Percentiles rank a stretch among this genome's conserved stretches.
Conservation (phyloP, 2,113 vertebrate genomes). For the Microcebus tavaratra region DNA sequence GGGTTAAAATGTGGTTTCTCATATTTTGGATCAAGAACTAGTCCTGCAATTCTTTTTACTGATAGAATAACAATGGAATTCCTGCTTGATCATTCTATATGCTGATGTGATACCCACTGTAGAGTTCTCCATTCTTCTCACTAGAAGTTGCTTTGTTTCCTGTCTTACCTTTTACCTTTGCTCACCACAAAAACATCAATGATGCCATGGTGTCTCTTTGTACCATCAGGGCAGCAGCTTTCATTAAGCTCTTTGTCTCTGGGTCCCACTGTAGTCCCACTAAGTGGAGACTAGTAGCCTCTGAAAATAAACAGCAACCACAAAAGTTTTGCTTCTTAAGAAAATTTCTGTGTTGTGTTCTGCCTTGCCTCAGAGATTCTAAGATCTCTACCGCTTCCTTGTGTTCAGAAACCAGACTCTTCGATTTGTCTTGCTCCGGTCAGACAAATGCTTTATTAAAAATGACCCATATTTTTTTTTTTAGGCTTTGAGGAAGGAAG, state of each 20-base stretch:
- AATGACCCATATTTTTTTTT: slow-evolving; percentile 32
- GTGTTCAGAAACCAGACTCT: slow-evolving; percentile 61
- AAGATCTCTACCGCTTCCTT: slow-evolving; percentile 73
- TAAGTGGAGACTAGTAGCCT: neutral
- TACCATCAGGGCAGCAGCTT: neutral
- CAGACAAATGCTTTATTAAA: slow-evolving; percentile 24
- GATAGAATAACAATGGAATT: neutral
- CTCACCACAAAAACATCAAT: neutral
- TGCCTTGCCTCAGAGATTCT: slow-evolving; percentile 7
- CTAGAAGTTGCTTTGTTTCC: neutral
- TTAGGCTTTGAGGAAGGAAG: neutral
- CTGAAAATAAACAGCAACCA: slow-evolving; percentile 19
- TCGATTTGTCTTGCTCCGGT: slow-evolving; percentile 19
- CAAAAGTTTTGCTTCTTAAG: neutral
- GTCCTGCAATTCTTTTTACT: neutral
- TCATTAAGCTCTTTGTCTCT: neutral
- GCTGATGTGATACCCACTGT: neutral
- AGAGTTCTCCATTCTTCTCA: neutral
- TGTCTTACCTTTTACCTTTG: neutral
- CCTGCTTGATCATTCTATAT: neutral
- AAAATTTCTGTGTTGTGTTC: neutral
- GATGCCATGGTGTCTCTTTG: neutral
- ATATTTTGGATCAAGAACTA: slow-evolving; percentile 2
- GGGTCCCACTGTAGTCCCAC: neutral
- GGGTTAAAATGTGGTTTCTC: slow-evolving; percentile 16